Evolutionary conservation across 2,797 vertebrate genomes (phyloP).

Genomic region (Salarias fasciatus): DNA sequence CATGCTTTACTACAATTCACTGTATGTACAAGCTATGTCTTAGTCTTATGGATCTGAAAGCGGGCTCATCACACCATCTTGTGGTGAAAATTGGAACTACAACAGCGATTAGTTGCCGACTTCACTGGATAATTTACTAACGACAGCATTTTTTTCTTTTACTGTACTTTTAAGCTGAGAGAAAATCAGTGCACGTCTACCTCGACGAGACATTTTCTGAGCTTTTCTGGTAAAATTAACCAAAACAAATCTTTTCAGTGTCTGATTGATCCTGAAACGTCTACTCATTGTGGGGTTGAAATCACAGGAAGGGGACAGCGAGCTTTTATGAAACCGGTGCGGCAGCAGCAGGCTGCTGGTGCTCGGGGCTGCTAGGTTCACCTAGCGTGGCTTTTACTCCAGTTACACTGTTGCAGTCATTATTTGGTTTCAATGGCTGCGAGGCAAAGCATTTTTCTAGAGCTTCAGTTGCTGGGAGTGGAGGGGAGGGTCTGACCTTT

Average conservation of each 20-base stretch:
- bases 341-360: constrained; percentile 24
- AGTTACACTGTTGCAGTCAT: constrained; percentile 35
- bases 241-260: constrained; percentile 58
- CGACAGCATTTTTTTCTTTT: too few relatives aligned
- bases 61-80: too few relatives aligned
- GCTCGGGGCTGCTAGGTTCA: constrained; percentile 28
- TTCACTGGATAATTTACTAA: too few relatives aligned
- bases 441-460: constrained; percentile 20
- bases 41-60: too few relatives aligned
- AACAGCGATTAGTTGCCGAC: too few relatives aligned
- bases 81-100: too few relatives aligned
- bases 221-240: constrained; percentile 4
- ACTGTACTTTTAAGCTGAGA: too few relatives aligned
- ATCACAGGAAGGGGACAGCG: constrained; percentile 28
- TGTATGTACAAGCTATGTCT: too few relatives aligned
- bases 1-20: too few relatives aligned
- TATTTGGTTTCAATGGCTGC: constrained; percentile 28
- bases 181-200: constrained; percentile 15
- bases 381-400: constrained; percentile 59
- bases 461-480: constrained; percentile 61
- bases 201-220: constrained; percentile 20
- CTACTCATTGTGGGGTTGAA: constrained; percentile 53
- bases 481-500: constrained; percentile 18
- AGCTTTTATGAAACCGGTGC: constrained; percentile 24
- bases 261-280: constrained; percentile 56